Evolutionary conservation across 2,113 vertebrate genomes (phyloP).

Genomic region (Falco punctatus): DNA sequence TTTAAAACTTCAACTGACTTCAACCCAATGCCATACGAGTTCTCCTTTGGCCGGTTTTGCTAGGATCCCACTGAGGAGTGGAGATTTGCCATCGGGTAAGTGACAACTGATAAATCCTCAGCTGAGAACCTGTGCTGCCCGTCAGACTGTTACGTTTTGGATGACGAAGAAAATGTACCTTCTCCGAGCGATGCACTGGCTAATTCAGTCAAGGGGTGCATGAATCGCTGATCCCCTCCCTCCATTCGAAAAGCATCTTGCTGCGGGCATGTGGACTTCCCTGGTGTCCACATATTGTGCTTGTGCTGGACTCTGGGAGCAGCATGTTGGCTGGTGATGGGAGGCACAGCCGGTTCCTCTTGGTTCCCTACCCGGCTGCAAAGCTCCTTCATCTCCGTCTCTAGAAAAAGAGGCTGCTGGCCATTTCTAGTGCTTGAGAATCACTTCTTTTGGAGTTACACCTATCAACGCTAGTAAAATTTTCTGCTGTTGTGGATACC

Average conservation of each 20-base stretch:
- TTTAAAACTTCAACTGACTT: not conserved
- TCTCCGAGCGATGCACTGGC: not conserved
- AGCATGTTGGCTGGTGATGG: accelerated
- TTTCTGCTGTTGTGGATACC: not conserved
- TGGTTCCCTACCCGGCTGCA: not conserved
- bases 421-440: not conserved
- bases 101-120: not conserved
- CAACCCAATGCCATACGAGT: not conserved
- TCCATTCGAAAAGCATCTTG: not conserved
- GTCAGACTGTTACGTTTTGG: not conserved
- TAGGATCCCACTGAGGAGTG: not conserved
- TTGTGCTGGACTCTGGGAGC: accelerated
- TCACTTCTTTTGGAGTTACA: not conserved
- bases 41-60: not conserved
- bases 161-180: not conserved
- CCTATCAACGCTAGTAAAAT: not conserved
- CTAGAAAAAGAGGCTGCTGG: not conserved
- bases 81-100: not conserved
- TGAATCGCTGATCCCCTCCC: not conserved
- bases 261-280: accelerated
- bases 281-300: no score
- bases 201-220: not conserved
- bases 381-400: not conserved
- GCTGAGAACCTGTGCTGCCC: not conserved
- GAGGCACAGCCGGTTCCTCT: not conserved